Base-by-base conservation (phyloP, 1,140 invertebrate species). In the Theocolax elegans region DNA sequence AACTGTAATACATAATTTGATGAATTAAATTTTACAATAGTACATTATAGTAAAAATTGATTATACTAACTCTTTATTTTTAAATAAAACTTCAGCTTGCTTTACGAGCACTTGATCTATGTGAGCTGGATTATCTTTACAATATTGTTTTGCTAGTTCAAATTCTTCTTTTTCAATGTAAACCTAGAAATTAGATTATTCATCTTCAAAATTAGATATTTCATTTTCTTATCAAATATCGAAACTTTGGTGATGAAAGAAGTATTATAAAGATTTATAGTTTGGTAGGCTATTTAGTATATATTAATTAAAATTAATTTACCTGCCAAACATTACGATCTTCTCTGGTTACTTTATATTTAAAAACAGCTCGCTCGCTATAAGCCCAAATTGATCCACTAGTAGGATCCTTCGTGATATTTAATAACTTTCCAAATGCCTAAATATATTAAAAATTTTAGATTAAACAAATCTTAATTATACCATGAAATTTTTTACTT, bases 81-180 rank as follows among this genome's bases (percentile, higher is more conserved):
- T 88, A 79, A 97, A 98, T 10, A 94, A 87, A 76, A 94, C 88
- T 76, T 98, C 95, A 0, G 97, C 97, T 85, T 98, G 94, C 82
- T 94, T 93, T 1, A 93, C 91, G 8, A 96, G 87, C 0, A 98
- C 94, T 78, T 92, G 89, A 80, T 98, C 94, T 67, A 95, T 86
- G 74, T 93, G 91, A 2, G 90, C 89, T 0, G 92, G 90, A 82
- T 96, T 93, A 73, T 91, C 89, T 51, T 90, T 88, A 44, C 92
- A 94, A 81, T 92, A 92, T 76, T 92, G 88, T 79, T 94, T 95
- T 1, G 97, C 96, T 29, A 94, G 81, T 59, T 95, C 93, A 86
- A 96, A 99, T 77, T 97, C 90, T 38, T 92, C 90, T 79, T 93
- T 93, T 46, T 95, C 92, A 54, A 95, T 87, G 81, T 97, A 97